Evolutionary conservation across 2,888 invertebrate genomes (phyloP).

Genomic region (Pachliopta kotzebuea): DNA sequence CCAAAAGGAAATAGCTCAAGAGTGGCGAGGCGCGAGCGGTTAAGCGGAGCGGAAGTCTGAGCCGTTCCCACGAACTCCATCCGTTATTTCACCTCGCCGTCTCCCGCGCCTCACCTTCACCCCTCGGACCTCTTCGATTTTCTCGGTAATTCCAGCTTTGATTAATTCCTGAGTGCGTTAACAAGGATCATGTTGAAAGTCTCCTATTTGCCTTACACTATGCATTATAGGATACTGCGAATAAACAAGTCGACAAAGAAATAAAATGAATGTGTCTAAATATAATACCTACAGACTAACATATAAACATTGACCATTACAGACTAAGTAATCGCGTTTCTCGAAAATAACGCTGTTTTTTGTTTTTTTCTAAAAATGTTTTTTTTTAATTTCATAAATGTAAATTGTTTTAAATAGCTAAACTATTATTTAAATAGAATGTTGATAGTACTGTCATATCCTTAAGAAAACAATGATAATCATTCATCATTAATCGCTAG

Average conservation of each 20-base stretch:
- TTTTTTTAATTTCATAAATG: too few relatives aligned
- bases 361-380: too few relatives aligned
- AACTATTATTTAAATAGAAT: too few relatives aligned
- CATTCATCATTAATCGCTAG: too few relatives aligned
- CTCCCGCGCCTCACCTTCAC: conserved; percentile 35
- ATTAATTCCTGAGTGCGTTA: conserved; percentile 18
- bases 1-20: conserved; percentile 73
- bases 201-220: conserved; percentile 12
- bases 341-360: too few relatives aligned
- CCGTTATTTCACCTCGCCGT: conserved; percentile 73
- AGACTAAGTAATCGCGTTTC: not conserved
- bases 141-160: conserved; percentile 40
- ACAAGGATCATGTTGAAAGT: conserved; percentile 10
- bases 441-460: too few relatives aligned
- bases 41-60: conserved; percentile 72
- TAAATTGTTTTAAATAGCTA: too few relatives aligned
- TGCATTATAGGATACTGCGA: not conserved
- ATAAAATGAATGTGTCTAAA: not conserved
- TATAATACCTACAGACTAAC: not conserved
- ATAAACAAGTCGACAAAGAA: not conserved
- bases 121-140: conserved; percentile 36
- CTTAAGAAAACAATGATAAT: too few relatives aligned
- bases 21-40: conserved; percentile 61
- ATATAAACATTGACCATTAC: not conserved
- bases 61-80: conserved; percentile 79